Percentiles rank a stretch among this genome's conserved stretches.
These are phyloP conservation scores for Ceratina calcarata DNA, from an alignment of 1,140 invertebrate genomes.

Conservation along the genomic window DNA sequence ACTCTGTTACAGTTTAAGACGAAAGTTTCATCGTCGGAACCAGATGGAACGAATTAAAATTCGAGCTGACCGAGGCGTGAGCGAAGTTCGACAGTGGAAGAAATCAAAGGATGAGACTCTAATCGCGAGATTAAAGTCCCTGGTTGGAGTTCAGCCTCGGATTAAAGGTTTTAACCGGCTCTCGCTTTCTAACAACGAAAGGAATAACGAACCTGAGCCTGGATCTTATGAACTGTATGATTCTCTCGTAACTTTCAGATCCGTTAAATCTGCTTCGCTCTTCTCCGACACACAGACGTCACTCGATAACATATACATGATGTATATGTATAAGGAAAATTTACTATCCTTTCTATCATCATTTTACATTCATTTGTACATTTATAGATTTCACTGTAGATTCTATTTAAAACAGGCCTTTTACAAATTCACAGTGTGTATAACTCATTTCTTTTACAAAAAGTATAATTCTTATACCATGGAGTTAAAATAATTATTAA, in stretches of 20 bases:
- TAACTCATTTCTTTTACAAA: too few relatives aligned
- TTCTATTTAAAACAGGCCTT: too few relatives aligned
- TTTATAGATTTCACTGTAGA: too few relatives aligned
- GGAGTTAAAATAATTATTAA: too few relatives aligned
- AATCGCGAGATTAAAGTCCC: conserved; percentile 62
- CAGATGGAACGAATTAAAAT: conserved; percentile 43
- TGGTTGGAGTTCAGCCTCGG: conserved; percentile 47
- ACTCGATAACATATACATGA: too few relatives aligned
- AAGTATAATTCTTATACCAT: too few relatives aligned
- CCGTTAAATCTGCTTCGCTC: conserved; percentile 54
- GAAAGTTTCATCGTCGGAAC: neutral
- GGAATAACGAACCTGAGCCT: conserved; percentile 53
- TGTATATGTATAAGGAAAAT: too few relatives aligned
- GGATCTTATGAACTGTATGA: conserved; percentile 50
- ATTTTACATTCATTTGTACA: neutral
- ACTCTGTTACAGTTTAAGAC: neutral
- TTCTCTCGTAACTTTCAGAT: conserved; percentile 61
- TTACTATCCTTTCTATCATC: too few relatives aligned
- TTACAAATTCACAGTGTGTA: too few relatives aligned
- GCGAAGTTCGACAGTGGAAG: conserved; percentile 32
- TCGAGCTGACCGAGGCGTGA: neutral
- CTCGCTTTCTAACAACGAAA: conserved; percentile 49
- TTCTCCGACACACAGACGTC: conserved; percentile 33
- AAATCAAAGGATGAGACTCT: conserved; percentile 61
- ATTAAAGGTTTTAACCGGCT: conserved; percentile 59